Conservation (phyloP, 2,888 invertebrate species). For the Entomobrya proxima region DNA sequence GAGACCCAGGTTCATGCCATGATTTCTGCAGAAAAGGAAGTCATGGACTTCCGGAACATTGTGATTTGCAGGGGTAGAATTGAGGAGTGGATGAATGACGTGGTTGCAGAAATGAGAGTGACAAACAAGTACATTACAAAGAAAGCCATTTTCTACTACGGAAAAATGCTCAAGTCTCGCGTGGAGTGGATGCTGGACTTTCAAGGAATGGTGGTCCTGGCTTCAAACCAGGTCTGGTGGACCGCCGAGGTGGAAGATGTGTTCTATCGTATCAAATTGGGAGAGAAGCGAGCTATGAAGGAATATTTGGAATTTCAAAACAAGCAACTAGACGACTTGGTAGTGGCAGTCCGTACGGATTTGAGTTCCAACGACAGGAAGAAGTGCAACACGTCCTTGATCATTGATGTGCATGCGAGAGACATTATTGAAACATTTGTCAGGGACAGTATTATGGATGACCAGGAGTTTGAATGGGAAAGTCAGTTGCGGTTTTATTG, state of each 20-base stretch:
- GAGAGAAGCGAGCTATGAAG: slow-evolving; percentile 92
- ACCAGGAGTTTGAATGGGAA: slow-evolving; percentile 94
- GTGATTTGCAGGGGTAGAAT: slow-evolving; percentile 88
- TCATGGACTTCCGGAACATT: slow-evolving; percentile 86
- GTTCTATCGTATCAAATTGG: slow-evolving; percentile 80
- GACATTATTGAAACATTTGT: slow-evolving; percentile 85
- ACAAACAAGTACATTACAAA: slow-evolving; percentile 91
- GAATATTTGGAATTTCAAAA: slow-evolving; percentile 89
- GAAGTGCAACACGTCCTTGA: slow-evolving; percentile 92
- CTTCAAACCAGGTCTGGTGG: slow-evolving; percentile 96
- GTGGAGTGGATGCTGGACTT: slow-evolving; percentile 91
- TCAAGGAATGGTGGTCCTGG: slow-evolving; percentile 91
- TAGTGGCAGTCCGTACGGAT: slow-evolving; percentile 84
- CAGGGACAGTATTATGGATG: slow-evolving; percentile 87
- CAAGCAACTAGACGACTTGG: slow-evolving; percentile 88
- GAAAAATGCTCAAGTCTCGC: slow-evolving; percentile 83
- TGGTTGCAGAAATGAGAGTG: slow-evolving; percentile 88
- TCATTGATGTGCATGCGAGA: slow-evolving; percentile 93
- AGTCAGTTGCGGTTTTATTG: slow-evolving; percentile 95
- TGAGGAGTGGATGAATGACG: slow-evolving; percentile 93
- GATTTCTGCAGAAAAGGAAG: slow-evolving; percentile 91
- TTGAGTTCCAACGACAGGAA: slow-evolving; percentile 88
- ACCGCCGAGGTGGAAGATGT: slow-evolving; percentile 96
- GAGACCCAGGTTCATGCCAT: slow-evolving; percentile 86
- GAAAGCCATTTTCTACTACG: slow-evolving; percentile 91